Conservation (phyloP, 2,888 invertebrate genomes). For the Clistopyga incitator region DNA sequence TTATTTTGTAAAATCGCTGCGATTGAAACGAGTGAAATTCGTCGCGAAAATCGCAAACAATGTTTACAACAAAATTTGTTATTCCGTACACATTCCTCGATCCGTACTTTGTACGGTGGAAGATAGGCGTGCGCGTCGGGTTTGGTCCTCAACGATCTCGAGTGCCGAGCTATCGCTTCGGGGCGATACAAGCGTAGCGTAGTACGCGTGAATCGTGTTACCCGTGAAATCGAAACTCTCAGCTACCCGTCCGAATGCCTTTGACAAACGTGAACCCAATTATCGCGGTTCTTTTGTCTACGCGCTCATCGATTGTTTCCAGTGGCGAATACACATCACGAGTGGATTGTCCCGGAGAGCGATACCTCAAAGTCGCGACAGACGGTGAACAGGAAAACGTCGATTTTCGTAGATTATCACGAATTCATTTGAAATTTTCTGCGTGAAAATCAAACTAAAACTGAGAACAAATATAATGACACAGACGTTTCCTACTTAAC, state of each 20-base stretch:
- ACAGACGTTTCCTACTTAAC: not conserved
- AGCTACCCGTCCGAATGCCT: slow-evolving; percentile 39
- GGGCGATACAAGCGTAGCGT: not conserved
- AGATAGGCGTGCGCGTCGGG: slow-evolving; percentile 18
- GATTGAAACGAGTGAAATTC: not conserved
- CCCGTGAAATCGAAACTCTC: slow-evolving; percentile 60
- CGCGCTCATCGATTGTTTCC: slow-evolving; percentile 25
- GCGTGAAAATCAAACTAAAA: not conserved
- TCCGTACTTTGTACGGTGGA: not conserved
- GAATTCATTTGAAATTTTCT: not conserved
- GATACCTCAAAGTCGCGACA: slow-evolving; percentile 15
- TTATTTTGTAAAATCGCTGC: not conserved
- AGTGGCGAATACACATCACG: slow-evolving; percentile 31
- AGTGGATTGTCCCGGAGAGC: slow-evolving; percentile 46
- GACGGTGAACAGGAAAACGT: slow-evolving; percentile 33
- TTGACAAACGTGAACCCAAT: slow-evolving; percentile 65
- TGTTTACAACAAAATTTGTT: slow-evolving; percentile 17
- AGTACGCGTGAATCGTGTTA: slow-evolving; percentile 37
- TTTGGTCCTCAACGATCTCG: slow-evolving; percentile 35
- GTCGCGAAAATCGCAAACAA: not conserved
- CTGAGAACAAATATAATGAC: slow-evolving; percentile 1
- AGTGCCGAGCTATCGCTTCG: not conserved
- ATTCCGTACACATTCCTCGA: not conserved
- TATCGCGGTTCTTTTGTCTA: slow-evolving; percentile 54
- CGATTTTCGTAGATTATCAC: slow-evolving; percentile 5